Percentiles rank a stretch among this genome's conserved stretches.
phyloP scores from a whole-genome alignment of 2,888 invertebrate genomes.

The Eudemis profundana region DNA sequence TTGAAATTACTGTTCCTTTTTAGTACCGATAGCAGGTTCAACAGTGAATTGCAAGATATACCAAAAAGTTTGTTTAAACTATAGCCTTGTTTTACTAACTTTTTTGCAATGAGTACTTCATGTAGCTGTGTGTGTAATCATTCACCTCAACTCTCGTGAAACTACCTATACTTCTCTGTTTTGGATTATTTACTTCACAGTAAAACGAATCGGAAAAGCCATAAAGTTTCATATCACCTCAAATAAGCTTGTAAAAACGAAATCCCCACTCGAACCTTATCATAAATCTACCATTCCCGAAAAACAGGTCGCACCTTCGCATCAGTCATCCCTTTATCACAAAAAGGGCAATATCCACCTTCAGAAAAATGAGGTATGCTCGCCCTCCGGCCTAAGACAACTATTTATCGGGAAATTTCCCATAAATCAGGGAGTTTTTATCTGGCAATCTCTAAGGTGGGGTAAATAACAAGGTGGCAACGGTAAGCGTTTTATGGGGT shows the following conservation, averaged over 20 bases:
- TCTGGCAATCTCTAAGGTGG: slow-evolving; percentile 44
- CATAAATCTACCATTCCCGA: slow-evolving; percentile 43
- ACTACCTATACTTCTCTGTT: too few species aligned
- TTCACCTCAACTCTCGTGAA: too few species aligned
- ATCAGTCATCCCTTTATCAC: slow-evolving; percentile 51
- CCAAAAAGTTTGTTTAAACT: too few species aligned
- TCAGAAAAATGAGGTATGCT: slow-evolving; percentile 48
- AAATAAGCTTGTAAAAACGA: slow-evolving; percentile 29
- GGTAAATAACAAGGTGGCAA: slow-evolving; percentile 44
- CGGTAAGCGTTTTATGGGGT: slow-evolving; percentile 42
- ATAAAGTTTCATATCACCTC: slow-evolving; percentile 2
- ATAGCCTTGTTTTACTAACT: too few species aligned
- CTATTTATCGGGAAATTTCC: slow-evolving; percentile 47
- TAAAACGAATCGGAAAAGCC: background rate
- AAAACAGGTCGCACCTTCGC: slow-evolving; percentile 45
- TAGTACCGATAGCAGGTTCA: too few species aligned
- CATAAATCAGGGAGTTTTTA: slow-evolving; percentile 47
- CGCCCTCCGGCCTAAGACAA: slow-evolving; percentile 48
- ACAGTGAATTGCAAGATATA: too few species aligned
- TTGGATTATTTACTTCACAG: background rate
- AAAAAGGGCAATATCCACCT: slow-evolving; percentile 48
- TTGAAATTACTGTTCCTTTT: too few species aligned
- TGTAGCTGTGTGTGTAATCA: too few species aligned
- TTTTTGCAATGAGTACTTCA: too few species aligned
- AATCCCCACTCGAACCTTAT: slow-evolving; percentile 31